Conservation (phyloP, 2,113 vertebrate genomes). For the Neofelis nebulosa region DNA sequence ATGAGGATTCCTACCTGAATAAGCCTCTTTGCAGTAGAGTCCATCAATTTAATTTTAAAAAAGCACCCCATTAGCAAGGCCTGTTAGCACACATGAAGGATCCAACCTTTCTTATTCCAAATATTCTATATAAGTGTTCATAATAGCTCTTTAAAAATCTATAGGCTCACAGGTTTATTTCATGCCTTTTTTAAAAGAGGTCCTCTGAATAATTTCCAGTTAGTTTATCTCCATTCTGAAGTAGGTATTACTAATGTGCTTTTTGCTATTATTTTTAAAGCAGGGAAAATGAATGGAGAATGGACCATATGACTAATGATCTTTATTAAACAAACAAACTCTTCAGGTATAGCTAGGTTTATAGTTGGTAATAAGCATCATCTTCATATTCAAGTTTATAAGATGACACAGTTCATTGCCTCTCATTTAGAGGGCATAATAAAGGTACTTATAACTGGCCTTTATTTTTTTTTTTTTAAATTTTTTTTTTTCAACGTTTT, state of each 20-base stretch:
- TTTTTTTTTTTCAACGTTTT: no score
- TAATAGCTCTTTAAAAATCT: conserved; percentile 3
- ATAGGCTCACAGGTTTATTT: background rate
- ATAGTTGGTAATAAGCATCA: background rate
- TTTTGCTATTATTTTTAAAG: background rate
- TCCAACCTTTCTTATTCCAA: background rate
- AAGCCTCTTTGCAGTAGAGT: background rate
- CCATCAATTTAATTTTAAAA: background rate
- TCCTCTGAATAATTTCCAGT: background rate
- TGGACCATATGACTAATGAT: background rate
- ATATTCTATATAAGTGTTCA: background rate
- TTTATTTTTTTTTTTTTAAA: no score
- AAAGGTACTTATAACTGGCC: background rate
- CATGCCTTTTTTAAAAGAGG: background rate
- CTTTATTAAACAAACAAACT: background rate
- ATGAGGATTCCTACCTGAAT: background rate
- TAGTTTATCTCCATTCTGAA: conserved; percentile 24
- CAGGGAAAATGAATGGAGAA: background rate
- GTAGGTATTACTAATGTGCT: background rate
- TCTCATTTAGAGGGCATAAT: background rate
- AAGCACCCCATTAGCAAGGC: background rate
- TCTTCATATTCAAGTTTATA: background rate
- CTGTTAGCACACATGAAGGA: background rate
- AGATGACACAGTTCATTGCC: background rate
- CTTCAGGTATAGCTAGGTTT: background rate